phyloP scores from a whole-genome alignment of 37 sponge, comb jelly and placozoan genomes.

The Hormiphora californensis region DNA sequence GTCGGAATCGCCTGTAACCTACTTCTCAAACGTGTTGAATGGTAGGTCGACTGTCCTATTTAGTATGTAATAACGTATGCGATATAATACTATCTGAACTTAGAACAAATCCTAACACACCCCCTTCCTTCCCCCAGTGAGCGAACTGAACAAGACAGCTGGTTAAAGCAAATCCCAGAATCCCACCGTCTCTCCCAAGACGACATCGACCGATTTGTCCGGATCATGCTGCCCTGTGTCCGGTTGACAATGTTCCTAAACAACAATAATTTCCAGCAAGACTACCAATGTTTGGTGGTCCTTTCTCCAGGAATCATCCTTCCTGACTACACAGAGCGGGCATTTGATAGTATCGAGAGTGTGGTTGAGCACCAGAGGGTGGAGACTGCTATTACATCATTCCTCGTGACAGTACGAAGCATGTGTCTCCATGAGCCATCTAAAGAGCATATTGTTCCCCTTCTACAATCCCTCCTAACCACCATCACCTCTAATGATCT shows the following conservation, averaged over 20 bases:
- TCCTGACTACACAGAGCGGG: conserved; percentile 42
- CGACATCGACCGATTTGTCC: conserved; percentile 79
- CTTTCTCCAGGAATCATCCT: conserved; percentile 68
- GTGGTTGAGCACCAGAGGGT: conserved; percentile 92
- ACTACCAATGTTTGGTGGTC: conserved; percentile 22
- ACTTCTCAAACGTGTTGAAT: neutral
- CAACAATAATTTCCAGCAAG: conserved; percentile 54
- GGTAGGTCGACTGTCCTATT: no score
- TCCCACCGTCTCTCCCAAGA: conserved; percentile 65
- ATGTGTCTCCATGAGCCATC: conserved; percentile 35
- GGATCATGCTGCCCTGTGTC: conserved; percentile 64
- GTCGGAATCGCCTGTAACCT: neutral
- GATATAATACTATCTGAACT: neutral
- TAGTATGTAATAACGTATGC: no score
- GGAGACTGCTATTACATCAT: conserved; percentile 68
- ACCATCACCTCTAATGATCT: conserved; percentile 90
- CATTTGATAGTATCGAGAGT: conserved; percentile 74
- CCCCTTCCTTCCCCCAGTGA: conserved; percentile 61
- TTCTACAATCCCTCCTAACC: conserved; percentile 71
- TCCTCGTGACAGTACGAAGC: conserved; percentile 62
- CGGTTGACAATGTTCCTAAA: conserved; percentile 75
- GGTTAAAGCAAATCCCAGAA: conserved; percentile 64
- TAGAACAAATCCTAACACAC: neutral
- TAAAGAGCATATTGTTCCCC: conserved; percentile 64
- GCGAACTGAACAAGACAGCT: conserved; percentile 57